Conservation (phyloP, 2,113 vertebrate species). For the Empidonax alnorum region DNA sequence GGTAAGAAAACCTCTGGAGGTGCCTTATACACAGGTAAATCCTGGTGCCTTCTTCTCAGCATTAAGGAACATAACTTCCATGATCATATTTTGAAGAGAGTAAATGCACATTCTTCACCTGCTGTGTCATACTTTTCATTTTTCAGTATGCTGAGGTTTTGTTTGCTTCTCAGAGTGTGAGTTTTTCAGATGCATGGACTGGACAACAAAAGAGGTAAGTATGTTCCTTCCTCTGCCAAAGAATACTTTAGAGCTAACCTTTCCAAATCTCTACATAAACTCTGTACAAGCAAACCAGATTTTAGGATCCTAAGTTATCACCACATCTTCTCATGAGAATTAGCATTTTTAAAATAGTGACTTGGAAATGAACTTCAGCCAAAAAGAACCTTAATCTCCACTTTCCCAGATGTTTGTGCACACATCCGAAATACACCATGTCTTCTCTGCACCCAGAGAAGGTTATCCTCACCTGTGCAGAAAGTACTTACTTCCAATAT, state of each 20-base stretch:
- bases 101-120: not conserved
- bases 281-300: not conserved
- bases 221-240: not conserved
- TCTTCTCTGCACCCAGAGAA: not conserved
- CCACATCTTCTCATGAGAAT: not conserved
- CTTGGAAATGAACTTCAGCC: not conserved
- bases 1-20: not conserved
- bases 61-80: not conserved
- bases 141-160: not conserved
- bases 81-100: not conserved
- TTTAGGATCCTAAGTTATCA: not conserved
- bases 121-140: not conserved
- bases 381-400: not conserved
- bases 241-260: not conserved
- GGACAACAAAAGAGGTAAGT: not conserved
- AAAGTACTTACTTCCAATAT: slow-evolving; percentile 90
- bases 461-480: not conserved
- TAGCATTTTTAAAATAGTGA: not conserved
- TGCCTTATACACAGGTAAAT: not conserved
- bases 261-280: not conserved
- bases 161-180: not conserved
- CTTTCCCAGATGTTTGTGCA: not conserved
- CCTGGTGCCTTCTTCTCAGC: not conserved
- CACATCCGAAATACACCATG: not conserved
- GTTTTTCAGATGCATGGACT: not conserved